phyloP scores from a whole-genome alignment of 2,113 vertebrate genomes.

The Salvelinus sp. region DNA sequence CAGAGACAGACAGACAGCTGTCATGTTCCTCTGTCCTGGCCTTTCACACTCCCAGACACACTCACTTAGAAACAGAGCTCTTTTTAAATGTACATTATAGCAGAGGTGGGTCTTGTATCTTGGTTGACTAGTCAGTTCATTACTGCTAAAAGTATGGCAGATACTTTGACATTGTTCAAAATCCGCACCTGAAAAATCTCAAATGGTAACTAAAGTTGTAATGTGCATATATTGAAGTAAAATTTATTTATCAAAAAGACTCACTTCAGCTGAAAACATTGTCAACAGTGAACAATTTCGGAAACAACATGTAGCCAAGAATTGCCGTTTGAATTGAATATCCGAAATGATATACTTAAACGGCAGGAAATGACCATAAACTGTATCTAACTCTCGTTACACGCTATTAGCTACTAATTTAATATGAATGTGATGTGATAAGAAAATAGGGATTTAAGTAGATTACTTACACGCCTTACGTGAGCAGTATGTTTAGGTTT shows the following conservation, averaged over 20 bases:
- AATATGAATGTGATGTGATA: not conserved
- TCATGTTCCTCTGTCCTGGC: slow-evolving; percentile 58
- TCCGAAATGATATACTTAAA: not conserved
- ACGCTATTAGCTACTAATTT: not conserved
- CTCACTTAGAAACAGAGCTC: not conserved
- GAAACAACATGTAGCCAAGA: not conserved
- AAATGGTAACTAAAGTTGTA: slow-evolving; percentile 32
- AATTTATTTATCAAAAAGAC: not conserved
- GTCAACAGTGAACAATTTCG: not conserved
- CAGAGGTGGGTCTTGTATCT: slow-evolving; percentile 43
- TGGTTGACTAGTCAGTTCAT: slow-evolving; percentile 51
- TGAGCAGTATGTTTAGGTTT: not conserved
- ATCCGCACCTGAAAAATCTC: slow-evolving; percentile 59
- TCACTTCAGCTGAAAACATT: not conserved
- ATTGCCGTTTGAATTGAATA: not conserved
- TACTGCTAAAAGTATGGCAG: slow-evolving; percentile 41
- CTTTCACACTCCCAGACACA: slow-evolving; percentile 33
- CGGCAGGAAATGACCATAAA: not conserved
- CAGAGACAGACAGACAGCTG: slow-evolving; percentile 8
- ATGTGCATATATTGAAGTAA: slow-evolving; percentile 34
- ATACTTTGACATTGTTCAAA: slow-evolving; percentile 58
- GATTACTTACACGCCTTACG: not conserved
- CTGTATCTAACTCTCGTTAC: not conserved
- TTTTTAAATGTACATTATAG: slow-evolving; percentile 66
- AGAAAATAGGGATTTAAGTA: not conserved